These are phyloP conservation scores for Eutolmus rufibarbis DNA, from an alignment of 2,888 invertebrate genomes.

Conservation along the genomic window DNA sequence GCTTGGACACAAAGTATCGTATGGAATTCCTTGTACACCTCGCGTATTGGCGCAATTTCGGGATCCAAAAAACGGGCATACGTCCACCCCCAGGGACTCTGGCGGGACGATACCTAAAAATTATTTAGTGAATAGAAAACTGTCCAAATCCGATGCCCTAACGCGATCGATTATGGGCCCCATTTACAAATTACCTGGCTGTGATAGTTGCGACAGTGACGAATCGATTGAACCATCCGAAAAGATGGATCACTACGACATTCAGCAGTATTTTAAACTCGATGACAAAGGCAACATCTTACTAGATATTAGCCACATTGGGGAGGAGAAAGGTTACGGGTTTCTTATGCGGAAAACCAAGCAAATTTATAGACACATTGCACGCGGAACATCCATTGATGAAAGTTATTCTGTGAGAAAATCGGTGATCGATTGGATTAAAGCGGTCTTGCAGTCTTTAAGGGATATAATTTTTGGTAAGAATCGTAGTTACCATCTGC, in stretches of 20 bases:
- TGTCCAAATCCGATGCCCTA: slow-evolving; percentile 58
- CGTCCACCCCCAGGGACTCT: not conserved
- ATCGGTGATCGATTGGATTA: slow-evolving; percentile 49
- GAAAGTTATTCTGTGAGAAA: slow-evolving; percentile 51
- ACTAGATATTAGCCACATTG: slow-evolving; percentile 58
- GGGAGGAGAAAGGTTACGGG: slow-evolving; percentile 56
- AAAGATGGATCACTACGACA: slow-evolving; percentile 58
- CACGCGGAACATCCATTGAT: slow-evolving; percentile 51
- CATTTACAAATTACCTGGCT: slow-evolving; percentile 48
- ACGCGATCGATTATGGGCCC: slow-evolving; percentile 60
- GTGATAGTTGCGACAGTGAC: slow-evolving; percentile 37
- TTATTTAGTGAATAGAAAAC: slow-evolving; percentile 53
- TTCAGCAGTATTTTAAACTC: slow-evolving; percentile 61
- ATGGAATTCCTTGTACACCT: not conserved
- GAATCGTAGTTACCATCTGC: slow-evolving; percentile 38
- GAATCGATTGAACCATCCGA: slow-evolving; percentile 51
- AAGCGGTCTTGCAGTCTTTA: slow-evolving; percentile 52
- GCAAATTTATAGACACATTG: slow-evolving; percentile 44
- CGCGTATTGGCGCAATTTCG: not conserved
- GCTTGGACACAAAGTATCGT: slow-evolving; percentile 36
- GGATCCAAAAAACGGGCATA: not conserved
- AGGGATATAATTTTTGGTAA: slow-evolving; percentile 56
- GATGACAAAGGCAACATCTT: slow-evolving; percentile 61
- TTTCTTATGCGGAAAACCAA: slow-evolving; percentile 45
- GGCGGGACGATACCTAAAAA: not conserved